These are phyloP conservation scores for Branchinecta lynchi DNA, from an alignment of 1,140 invertebrate species.

Conservation along the genomic window DNA sequence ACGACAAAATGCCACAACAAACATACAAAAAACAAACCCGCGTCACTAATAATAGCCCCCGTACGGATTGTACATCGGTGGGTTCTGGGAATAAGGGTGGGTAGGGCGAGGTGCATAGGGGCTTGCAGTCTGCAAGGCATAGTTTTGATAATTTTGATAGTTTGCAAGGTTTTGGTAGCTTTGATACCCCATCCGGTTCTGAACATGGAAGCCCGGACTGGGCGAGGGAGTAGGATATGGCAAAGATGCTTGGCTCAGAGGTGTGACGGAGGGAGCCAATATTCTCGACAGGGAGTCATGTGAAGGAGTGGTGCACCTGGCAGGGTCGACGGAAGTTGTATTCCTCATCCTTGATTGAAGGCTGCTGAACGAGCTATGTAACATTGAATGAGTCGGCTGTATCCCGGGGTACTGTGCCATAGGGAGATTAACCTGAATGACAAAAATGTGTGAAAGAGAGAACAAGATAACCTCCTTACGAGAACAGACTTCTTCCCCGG, in stretches of 20 bases:
- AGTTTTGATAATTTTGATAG: background rate
- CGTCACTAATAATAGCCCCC: background rate
- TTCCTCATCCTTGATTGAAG: background rate
- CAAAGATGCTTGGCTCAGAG: background rate
- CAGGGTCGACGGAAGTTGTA: background rate
- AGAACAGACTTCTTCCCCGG: background rate
- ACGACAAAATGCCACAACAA: no score
- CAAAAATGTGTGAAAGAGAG: background rate
- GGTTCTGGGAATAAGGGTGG: background rate
- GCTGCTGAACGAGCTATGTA: conserved; percentile 3
- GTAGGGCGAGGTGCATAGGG: background rate
- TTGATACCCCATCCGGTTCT: background rate
- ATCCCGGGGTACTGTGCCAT: background rate
- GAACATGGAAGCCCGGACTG: background rate
- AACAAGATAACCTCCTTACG: background rate
- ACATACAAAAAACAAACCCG: no score
- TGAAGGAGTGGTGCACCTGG: background rate
- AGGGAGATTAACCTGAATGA: background rate
- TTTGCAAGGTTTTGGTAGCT: background rate
- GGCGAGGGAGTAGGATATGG: background rate
- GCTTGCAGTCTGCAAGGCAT: background rate
- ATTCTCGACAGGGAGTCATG: background rate
- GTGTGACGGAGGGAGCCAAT: background rate
- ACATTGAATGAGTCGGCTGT: background rate
- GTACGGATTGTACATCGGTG: background rate